phyloP scores from a whole-genome alignment of 2,888 invertebrate genomes.

The Congeria kusceri region DNA sequence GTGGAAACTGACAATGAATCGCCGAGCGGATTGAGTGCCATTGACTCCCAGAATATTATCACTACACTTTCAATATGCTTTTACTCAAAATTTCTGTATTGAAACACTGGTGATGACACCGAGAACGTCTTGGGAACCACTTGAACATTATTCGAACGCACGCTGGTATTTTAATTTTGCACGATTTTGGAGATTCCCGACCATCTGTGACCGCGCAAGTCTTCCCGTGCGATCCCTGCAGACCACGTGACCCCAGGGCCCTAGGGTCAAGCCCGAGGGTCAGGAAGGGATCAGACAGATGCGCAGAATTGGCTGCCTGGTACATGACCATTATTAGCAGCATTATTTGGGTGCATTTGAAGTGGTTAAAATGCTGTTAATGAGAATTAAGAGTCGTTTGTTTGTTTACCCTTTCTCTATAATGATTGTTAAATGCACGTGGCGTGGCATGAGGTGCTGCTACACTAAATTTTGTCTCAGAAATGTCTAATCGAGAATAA shows the following conservation, averaged over 20 bases:
- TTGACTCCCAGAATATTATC: not conserved
- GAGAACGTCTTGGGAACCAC: slow-evolving; percentile 46
- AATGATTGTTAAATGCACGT: not conserved
- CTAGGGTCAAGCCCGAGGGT: slow-evolving; percentile 51
- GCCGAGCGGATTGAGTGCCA: too few species aligned
- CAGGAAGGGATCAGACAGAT: slow-evolving; percentile 50
- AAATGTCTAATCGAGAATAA: too few species aligned
- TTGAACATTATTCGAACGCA: slow-evolving; percentile 48
- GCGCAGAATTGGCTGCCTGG: slow-evolving; percentile 51
- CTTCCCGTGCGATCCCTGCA: slow-evolving; percentile 14
- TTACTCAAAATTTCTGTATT: slow-evolving; percentile 46
- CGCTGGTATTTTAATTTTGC: slow-evolving; percentile 53
- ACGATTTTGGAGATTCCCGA: slow-evolving; percentile 29
- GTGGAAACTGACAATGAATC: too few species aligned
- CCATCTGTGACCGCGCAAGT: slow-evolving; percentile 54
- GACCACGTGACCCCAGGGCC: slow-evolving; percentile 51
- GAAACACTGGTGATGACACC: slow-evolving; percentile 40
- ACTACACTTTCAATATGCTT: slow-evolving; percentile 53
- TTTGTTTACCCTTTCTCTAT: slow-evolving; percentile 1
- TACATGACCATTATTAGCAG: not conserved
- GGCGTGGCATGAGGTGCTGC: too few species aligned
- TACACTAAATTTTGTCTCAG: too few species aligned
- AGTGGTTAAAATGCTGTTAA: slow-evolving; percentile 4
- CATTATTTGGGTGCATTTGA: not conserved
- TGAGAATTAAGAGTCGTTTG: not conserved